These are phyloP conservation scores for Drosophila asahinai DNA, from an alignment of 1,140 invertebrate genomes.

Conservation along the genomic window DNA sequence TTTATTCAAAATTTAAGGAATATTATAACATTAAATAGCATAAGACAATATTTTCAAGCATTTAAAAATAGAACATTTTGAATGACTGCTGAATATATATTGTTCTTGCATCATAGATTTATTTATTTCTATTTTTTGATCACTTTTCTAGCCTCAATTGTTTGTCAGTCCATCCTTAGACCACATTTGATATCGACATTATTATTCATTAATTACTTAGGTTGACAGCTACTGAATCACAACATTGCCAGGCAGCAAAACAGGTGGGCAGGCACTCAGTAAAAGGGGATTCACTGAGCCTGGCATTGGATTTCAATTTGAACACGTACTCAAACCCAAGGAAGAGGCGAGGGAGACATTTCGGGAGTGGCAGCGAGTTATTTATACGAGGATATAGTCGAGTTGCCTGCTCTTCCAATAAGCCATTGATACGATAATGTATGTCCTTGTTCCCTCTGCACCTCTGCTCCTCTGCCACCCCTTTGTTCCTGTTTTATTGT, in stretches of 20 bases:
- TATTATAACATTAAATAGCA: no score
- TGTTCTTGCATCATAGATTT: no score
- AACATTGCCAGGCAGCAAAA: background rate
- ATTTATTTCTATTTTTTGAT: background rate
- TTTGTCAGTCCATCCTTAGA: background rate
- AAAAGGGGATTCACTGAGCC: slow-evolving; percentile 23
- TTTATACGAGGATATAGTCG: slow-evolving; percentile 25
- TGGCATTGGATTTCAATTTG: slow-evolving; percentile 69
- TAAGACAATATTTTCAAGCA: no score
- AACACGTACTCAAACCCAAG: slow-evolving; percentile 39
- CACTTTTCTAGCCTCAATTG: background rate
- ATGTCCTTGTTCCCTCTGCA: slow-evolving; percentile 27
- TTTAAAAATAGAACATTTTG: no score
- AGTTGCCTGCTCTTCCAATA: slow-evolving; percentile 47
- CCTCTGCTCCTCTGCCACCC: no score
- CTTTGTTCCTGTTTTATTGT: background rate
- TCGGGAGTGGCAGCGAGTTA: slow-evolving; percentile 25
- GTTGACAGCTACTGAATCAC: slow-evolving; percentile 31
- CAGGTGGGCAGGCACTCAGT: background rate
- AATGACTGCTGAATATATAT: no score
- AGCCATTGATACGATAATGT: slow-evolving; percentile 79
- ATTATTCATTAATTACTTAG: slow-evolving; percentile 29
- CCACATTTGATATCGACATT: background rate
- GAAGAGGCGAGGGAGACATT: slow-evolving; percentile 2
- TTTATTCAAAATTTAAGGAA: no score